Base-by-base conservation (phyloP, 2,797 vertebrate genomes). In the Alca torda region DNA sequence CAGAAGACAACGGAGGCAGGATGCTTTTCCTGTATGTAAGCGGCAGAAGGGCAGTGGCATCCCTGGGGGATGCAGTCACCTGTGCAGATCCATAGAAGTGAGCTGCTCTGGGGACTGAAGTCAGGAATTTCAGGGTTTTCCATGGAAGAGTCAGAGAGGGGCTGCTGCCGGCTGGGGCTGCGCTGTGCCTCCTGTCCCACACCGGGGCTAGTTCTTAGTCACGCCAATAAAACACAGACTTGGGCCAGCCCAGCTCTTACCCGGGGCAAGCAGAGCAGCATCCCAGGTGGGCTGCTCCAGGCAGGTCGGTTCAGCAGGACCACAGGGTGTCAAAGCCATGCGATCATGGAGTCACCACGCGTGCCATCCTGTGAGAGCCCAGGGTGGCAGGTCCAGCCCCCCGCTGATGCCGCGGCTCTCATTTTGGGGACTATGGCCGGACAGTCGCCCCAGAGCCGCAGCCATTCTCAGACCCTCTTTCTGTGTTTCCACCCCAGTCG, bases 401-500 rank as follows among this genome's bases (percentile, higher is more conserved):
- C 11, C 0, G 8, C 26, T 31, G n/a, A 6, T 0, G 0, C 54
- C 41, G 82, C 37, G 19, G 69, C 41, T 73, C 69, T 56, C 3
- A 0, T 16, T 57, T 4, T 28, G 63, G 88, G 69, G 45, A 28
- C 30, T 20, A 17, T 23, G 61, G 63, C 4, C 67, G 23, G 57
- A 54, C 53, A 26, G 61, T 53, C 11, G 0, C 23, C 35, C 69
- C 10, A 3, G 75, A 61, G 45, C 48, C 2, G 3, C 6, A 8
- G 17, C 31, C 21, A 0, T 37, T 67, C 83, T 91, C 43, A 67
- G 18, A 39, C 23, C 6, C 65, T 73, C 30, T 61, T n/a, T 82
- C 17, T 81, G 56, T 95, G 83, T 94, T 76, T 94, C 80, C 26
- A 17, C 37, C 24, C 7, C 98, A 99, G 99, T 99, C 99, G 43